These are phyloP conservation scores for Okamejei kenojei DNA, from an alignment of 2,797 vertebrate species.

Conservation along the genomic window DNA sequence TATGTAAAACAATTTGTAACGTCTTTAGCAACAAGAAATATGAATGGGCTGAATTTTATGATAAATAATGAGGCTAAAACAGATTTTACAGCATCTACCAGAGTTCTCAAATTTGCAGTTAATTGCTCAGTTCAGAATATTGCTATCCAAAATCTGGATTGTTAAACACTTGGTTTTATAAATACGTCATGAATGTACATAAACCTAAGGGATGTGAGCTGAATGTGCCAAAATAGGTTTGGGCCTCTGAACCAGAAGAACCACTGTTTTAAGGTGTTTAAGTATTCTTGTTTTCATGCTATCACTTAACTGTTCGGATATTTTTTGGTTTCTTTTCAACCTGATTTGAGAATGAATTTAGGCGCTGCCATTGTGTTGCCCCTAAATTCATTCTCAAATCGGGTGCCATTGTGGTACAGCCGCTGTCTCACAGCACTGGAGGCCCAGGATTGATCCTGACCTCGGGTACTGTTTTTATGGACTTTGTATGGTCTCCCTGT, in stretches of 20 bases:
- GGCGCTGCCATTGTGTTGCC: too few species aligned
- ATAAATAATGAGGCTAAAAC: not conserved
- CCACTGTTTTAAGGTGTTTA: not conserved
- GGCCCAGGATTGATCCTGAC: too few species aligned
- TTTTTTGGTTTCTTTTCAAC: not conserved
- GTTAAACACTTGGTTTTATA: not conserved
- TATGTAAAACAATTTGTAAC: not conserved
- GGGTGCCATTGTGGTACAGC: too few species aligned
- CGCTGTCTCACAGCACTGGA: too few species aligned
- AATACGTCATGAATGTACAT: not conserved
- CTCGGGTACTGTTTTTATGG: too few species aligned
- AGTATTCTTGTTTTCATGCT: too few species aligned
- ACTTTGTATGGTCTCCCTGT: too few species aligned
- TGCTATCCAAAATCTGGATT: not conserved
- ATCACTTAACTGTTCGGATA: too few species aligned
- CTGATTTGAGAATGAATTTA: too few species aligned
- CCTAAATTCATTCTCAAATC: too few species aligned
- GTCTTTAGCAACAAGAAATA: not conserved
- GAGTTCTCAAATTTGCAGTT: not conserved
- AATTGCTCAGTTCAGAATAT: not conserved
- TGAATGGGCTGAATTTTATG: not conserved
- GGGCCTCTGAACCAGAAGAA: not conserved
- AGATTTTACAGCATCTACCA: not conserved
- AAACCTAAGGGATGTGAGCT: not conserved
- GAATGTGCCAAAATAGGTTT: not conserved